A percentile compares a stretch with the other conserved stretches of the same genome.
phyloP scores from a whole-genome alignment of 2,113 vertebrate genomes.

The Phylloscopus whistleri region DNA sequence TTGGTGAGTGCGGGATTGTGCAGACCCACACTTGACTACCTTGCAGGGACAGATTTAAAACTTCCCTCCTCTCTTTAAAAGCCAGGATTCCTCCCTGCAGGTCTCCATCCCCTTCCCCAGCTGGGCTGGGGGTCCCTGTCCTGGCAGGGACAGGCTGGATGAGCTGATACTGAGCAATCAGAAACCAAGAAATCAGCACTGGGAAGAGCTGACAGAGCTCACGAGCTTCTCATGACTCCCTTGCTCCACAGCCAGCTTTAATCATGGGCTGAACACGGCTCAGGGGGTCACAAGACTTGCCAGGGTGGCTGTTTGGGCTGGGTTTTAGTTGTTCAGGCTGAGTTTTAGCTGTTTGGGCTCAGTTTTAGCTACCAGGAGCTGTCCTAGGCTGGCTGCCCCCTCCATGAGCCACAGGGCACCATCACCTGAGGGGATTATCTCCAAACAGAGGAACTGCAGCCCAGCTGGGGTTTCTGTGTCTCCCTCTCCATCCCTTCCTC shows the following conservation, averaged over 20 bases:
- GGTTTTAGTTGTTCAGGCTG: background rate
- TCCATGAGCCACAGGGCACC: background rate
- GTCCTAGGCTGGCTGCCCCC: background rate
- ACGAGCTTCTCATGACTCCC: background rate
- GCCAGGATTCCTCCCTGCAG: background rate
- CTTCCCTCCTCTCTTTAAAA: background rate
- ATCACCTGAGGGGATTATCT: background rate
- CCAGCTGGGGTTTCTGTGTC: fast-evolving
- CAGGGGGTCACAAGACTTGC: background rate
- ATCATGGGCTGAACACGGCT: fast-evolving
- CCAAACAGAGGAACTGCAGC: background rate
- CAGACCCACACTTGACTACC: fast-evolving
- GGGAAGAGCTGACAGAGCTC: background rate
- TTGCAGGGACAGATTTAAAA: background rate
- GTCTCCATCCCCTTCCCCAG: background rate
- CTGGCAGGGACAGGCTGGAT: fast-evolving
- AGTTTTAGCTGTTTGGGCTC: background rate
- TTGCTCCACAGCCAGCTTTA: background rate
- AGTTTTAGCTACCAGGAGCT: background rate
- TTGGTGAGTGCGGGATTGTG: fast-evolving
- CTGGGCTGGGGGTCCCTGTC: background rate
- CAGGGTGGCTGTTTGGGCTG: background rate
- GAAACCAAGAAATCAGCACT: background rate
- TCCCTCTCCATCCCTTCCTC: background rate
- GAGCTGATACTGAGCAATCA: fast-evolving